Percentiles rank a stretch among this genome's conserved stretches.
Conservation (phyloP, 2,113 vertebrate genomes). For the Pterocles gutturalis region DNA sequence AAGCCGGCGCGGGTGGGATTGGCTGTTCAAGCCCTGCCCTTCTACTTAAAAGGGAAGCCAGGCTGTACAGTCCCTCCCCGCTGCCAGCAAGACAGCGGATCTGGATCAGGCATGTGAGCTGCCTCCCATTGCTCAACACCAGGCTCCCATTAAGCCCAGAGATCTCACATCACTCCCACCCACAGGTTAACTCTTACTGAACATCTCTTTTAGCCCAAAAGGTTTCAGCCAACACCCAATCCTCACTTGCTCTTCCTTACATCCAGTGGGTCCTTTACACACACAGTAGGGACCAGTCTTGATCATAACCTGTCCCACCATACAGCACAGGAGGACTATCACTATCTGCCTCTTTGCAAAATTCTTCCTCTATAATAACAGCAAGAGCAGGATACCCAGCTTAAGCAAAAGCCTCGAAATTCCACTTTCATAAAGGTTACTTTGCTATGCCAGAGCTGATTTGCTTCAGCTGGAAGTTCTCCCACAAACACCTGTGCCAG, state of each 20-base stretch:
- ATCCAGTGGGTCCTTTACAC: background rate
- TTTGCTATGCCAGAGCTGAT: background rate
- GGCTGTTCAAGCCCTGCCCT: constrained; percentile 75
- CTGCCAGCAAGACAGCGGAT: background rate
- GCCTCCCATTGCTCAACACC: constrained; percentile 36
- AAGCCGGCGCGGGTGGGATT: constrained; percentile 1
- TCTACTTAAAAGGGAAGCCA: constrained; percentile 61
- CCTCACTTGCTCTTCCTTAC: background rate
- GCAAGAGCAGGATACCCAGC: background rate
- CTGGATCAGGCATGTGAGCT: background rate
- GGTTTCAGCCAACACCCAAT: background rate
- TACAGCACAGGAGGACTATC: background rate
- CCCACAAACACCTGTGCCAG: background rate
- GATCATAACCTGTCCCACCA: too few relatives aligned
- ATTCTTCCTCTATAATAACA: background rate
- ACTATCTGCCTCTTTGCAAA: background rate
- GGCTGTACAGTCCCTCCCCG: background rate
- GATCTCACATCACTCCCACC: constrained; percentile 16
- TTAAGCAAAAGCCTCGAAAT: background rate
- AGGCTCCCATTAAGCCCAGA: background rate
- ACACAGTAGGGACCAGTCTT: too few relatives aligned
- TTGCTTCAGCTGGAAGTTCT: background rate
- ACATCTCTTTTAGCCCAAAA: background rate
- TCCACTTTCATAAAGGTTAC: background rate
- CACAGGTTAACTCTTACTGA: constrained; percentile 37